These are phyloP conservation scores for Cheilosia urbana DNA, from an alignment of 2,888 invertebrate species.

Conservation along the genomic window DNA sequence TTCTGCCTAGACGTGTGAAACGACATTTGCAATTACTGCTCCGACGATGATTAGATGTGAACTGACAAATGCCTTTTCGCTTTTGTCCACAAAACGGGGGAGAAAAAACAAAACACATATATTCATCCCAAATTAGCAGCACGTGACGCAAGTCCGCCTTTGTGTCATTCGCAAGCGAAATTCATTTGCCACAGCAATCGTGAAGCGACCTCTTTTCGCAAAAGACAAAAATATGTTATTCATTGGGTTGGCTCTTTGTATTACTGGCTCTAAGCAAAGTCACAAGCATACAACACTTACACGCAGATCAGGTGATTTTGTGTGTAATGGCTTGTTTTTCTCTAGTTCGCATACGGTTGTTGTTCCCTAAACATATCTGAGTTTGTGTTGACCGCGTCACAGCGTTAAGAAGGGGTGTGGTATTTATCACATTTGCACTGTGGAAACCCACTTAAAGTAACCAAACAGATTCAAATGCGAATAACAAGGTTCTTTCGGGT, in stretches of 20 bases:
- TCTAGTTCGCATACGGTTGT: background rate
- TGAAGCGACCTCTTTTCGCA: background rate
- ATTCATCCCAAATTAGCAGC: too few relatives aligned
- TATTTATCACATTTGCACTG: background rate
- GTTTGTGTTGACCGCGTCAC: constrained; percentile 13
- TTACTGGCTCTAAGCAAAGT: background rate
- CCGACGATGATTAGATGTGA: too few relatives aligned
- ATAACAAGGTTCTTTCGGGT: constrained; percentile 18
- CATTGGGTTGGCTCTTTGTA: background rate
- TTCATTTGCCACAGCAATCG: background rate
- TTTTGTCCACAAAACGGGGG: too few relatives aligned
- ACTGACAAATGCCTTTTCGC: too few relatives aligned
- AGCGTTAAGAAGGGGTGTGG: constrained; percentile 20
- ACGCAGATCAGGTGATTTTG: constrained; percentile 26
- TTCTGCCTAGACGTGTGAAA: too few relatives aligned
- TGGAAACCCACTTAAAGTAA: background rate
- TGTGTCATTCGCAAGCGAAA: background rate
- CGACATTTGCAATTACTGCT: too few relatives aligned
- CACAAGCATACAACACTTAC: background rate
- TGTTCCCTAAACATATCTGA: background rate
- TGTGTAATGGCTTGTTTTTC: background rate
- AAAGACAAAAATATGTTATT: background rate
- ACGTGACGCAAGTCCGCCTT: too few relatives aligned
- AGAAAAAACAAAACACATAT: too few relatives aligned
- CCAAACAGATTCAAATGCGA: background rate